Percentiles rank a stretch among this genome's conserved stretches.
phyloP scores from a whole-genome alignment of 2,113 vertebrate species.

The Pseudorectes ferrugineus region DNA sequence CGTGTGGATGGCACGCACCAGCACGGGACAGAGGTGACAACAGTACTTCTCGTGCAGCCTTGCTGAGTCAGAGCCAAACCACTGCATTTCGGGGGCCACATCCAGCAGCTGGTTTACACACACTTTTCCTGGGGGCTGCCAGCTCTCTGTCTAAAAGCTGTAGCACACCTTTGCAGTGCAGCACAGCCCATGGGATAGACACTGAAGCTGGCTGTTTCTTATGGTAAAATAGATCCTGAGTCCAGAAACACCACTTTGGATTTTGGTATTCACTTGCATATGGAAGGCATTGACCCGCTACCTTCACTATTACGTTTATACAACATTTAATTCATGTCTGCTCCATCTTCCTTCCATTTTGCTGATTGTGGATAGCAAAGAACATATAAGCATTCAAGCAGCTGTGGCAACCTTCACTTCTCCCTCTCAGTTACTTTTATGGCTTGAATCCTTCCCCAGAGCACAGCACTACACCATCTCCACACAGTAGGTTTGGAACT shows the following conservation, averaged over 20 bases:
- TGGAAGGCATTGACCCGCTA: background rate
- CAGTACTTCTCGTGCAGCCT: background rate
- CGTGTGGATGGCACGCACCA: background rate
- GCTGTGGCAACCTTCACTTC: background rate
- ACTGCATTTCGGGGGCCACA: background rate
- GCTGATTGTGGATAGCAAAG: background rate
- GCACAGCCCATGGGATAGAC: background rate
- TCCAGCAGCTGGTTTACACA: background rate
- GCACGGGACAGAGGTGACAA: background rate
- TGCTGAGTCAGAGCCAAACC: background rate
- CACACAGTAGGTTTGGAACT: background rate
- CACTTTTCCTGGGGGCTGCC: background rate
- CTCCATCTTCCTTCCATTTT: background rate
- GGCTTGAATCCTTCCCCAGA: background rate
- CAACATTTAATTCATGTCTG: background rate
- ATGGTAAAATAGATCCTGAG: background rate
- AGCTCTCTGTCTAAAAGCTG: background rate
- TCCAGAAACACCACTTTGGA: background rate
- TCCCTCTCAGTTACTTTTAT: background rate
- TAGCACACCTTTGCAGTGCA: background rate
- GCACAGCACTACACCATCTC: background rate
- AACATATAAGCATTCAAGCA: background rate
- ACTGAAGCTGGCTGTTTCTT: background rate
- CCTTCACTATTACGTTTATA: background rate
- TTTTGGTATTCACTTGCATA: background rate